Evolutionary conservation across 2,113 vertebrate species (phyloP).

Genomic region (Harpagus bidentatus): DNA sequence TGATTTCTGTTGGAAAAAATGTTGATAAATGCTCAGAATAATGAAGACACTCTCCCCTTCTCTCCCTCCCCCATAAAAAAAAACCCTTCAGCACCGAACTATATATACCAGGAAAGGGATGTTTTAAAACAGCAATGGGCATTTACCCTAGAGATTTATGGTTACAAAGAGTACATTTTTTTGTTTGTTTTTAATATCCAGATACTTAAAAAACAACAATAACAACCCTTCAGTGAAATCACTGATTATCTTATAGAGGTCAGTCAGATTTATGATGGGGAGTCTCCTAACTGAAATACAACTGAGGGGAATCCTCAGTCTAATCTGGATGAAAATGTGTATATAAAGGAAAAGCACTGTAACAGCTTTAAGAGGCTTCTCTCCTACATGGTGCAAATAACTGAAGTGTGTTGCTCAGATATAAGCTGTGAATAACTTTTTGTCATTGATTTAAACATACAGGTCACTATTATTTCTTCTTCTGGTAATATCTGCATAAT

Average conservation of each 20-base stretch:
- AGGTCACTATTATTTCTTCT: neutral
- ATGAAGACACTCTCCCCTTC: neutral
- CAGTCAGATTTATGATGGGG: neutral
- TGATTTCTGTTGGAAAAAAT: constrained; percentile 49
- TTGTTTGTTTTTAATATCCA: neutral
- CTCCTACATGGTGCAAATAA: neutral
- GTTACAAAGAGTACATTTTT: neutral
- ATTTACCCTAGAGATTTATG: neutral
- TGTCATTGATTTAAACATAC: neutral
- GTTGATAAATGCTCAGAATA: neutral
- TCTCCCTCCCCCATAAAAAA: neutral
- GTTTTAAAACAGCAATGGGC: neutral
- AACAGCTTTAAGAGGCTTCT: neutral
- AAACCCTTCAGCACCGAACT: neutral
- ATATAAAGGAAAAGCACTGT: neutral
- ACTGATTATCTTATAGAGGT: neutral
- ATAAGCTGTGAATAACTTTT: neutral
- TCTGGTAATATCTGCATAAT: neutral
- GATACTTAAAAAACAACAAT: neutral
- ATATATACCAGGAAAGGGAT: neutral
- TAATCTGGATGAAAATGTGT: neutral
- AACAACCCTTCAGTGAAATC: neutral
- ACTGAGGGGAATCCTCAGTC: neutral
- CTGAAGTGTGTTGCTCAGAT: neutral
- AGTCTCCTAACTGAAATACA: neutral